Base-by-base conservation (phyloP, 2,888 invertebrate genomes). In the Philopedon plagiatum region DNA sequence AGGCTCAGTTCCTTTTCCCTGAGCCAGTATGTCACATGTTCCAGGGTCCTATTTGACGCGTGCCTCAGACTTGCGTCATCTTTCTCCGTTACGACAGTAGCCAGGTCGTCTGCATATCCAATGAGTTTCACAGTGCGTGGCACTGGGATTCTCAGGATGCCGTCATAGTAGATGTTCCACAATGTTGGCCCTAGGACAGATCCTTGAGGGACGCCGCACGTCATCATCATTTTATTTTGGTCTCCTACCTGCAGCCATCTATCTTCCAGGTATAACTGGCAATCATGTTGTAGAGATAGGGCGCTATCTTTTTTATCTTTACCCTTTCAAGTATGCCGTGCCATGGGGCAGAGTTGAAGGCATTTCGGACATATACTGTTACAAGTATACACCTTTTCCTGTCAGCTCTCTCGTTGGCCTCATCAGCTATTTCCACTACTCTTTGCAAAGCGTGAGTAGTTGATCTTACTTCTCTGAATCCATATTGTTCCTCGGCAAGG, bases 61-160 rank as follows among this genome's bases (percentile, higher is more conserved):
- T 15, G 5, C 13, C 3, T 23, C 4, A 41, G 57, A 5, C 5
- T 57, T 4, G 4, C 32, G 5, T 11, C 19, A 29, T 34, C n/a
- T 13, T 73, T 49, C 1, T 8, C 64, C 5, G 23, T 41, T 0
- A 67, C 69, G 7, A 75, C n/a, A 1, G 69, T 2, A 0, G 67
- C 68, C 1, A 76, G 49, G 29, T 77, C 75, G 21, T 76, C 76
- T 2, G 76, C 73, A 34, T 60, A 76, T 0, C 63, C n/a, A n/a
- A n/a, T n/a, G n/a, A n/a, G n/a, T n/a, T n/a, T n/a, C n/a, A n/a
- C n/a, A n/a, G n/a, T n/a, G n/a, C n/a, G n/a, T n/a, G n/a, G n/a
- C n/a, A n/a, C n/a, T n/a, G n/a, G n/a, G n/a, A n/a, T n/a, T n/a
- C 74, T 2, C 71, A 76, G 64, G 2, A 75, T 57, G 0, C 65